Evolutionary conservation across 2,888 invertebrate genomes (phyloP).

Genomic region (Camptogramma bilineatum): DNA sequence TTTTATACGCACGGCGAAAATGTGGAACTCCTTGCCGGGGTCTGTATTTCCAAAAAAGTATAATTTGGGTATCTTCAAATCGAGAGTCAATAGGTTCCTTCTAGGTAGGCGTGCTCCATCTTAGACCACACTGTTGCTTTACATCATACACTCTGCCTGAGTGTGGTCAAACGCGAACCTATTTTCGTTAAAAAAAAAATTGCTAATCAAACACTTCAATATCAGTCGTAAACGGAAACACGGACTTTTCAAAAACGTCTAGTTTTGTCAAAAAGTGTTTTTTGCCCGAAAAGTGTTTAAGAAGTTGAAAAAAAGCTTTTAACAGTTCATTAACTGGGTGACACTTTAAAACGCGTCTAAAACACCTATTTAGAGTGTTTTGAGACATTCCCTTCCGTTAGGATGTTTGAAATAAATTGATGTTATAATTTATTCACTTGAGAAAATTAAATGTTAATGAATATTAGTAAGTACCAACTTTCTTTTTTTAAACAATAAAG

Average conservation of each 20-base stretch:
- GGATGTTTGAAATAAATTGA: conserved; percentile 14
- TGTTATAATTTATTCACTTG: background rate
- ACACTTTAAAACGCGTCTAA: conserved; percentile 33
- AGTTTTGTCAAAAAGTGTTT: conserved; percentile 18
- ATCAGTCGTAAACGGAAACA: conserved; percentile 32
- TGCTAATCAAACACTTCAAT: conserved; percentile 9
- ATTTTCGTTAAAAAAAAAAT: too few species aligned
- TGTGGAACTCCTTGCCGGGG: too few species aligned
- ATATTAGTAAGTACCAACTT: too few species aligned
- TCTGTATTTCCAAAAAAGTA: too few species aligned
- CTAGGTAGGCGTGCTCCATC: too few species aligned
- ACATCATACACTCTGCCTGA: too few species aligned
- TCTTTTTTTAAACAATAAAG: too few species aligned
- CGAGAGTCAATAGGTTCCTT: too few species aligned
- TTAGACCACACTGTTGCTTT: too few species aligned
- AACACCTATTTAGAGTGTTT: conserved; percentile 25
- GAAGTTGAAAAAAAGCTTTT: conserved; percentile 43
- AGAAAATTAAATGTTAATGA: background rate
- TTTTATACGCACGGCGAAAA: too few species aligned
- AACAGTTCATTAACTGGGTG: conserved; percentile 40
- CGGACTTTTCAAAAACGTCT: background rate
- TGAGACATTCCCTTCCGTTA: conserved; percentile 16
- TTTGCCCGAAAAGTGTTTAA: conserved; percentile 26
- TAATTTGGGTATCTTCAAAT: too few species aligned
- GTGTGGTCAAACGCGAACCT: too few species aligned